These are phyloP conservation scores for Lithophane leautieri DNA, from an alignment of 2,888 invertebrate species.

Conservation along the genomic window DNA sequence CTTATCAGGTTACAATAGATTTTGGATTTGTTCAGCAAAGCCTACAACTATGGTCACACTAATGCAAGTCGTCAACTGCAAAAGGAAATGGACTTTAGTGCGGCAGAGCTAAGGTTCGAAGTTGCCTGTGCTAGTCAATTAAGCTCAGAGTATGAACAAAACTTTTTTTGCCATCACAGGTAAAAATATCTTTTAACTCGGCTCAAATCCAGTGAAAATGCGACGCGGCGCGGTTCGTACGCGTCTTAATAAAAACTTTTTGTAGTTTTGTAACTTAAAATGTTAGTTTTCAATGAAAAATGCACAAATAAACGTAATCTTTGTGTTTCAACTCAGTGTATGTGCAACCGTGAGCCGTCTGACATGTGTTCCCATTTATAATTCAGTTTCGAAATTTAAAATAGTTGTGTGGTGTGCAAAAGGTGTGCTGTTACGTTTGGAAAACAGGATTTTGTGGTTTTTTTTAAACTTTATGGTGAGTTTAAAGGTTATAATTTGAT, in stretches of 20 bases:
- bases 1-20: constrained; percentile 32
- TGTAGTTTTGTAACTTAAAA: constrained; percentile 57
- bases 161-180: constrained; percentile 87
- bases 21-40: constrained; percentile 56
- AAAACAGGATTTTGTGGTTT: constrained; percentile 79
- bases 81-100: constrained; percentile 56
- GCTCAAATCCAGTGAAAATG: constrained; percentile 83
- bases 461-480: constrained; percentile 79
- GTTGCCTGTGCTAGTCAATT: constrained; percentile 52
- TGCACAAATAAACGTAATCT: constrained; percentile 47
- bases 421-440: constrained; percentile 73
- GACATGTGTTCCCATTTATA: constrained; percentile 69
- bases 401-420: constrained; percentile 77
- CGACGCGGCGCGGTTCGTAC: constrained; percentile 77
- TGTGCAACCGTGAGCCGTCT: constrained; percentile 61
- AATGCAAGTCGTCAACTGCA: constrained; percentile 73
- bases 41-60: constrained; percentile 75
- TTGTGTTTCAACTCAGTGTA: constrained; percentile 67
- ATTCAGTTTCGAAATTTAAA: constrained; percentile 70
- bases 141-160: constrained; percentile 75
- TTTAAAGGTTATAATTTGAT: constrained; percentile 59
- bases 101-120: constrained; percentile 1
- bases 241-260: constrained; percentile 63
- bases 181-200: constrained; percentile 85
- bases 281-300: constrained; percentile 66